phyloP scores from a whole-genome alignment of 2,113 vertebrate genomes.

The Hystrix cristata region DNA sequence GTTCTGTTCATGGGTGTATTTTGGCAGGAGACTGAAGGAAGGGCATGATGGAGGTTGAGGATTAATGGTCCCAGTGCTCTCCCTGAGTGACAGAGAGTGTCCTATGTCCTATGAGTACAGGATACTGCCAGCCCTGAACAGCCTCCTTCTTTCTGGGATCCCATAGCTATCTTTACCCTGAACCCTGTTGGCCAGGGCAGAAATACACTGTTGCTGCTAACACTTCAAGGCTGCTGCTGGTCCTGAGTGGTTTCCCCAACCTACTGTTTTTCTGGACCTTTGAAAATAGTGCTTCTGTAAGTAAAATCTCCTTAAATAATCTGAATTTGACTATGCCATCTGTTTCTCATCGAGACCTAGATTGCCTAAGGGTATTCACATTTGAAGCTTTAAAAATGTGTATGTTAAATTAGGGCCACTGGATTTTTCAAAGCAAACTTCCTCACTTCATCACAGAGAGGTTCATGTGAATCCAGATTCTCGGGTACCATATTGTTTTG shows the following conservation, averaged over 20 bases:
- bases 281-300: constrained; percentile 57
- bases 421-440: neutral
- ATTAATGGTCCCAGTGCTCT: accelerated
- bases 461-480: accelerated
- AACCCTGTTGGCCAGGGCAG: neutral
- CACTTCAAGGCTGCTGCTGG: neutral
- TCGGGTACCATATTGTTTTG: neutral
- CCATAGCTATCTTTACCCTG: neutral
- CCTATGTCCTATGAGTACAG: neutral
- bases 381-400: neutral
- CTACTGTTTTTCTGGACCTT: constrained; percentile 37
- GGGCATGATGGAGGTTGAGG: too few species aligned
- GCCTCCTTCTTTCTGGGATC: neutral
- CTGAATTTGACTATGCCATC: constrained; percentile 43
- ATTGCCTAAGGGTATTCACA: constrained; percentile 26
- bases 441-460: neutral
- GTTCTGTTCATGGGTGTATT: neutral
- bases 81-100: too few species aligned
- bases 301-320: constrained; percentile 52
- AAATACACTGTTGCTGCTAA: neutral
- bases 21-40: neutral
- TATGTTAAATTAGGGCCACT: neutral
- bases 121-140: neutral
- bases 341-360: constrained; percentile 43
- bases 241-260: neutral